phyloP scores from a whole-genome alignment of 1,140 invertebrate genomes.

The Pogonognathellus flavescens region DNA sequence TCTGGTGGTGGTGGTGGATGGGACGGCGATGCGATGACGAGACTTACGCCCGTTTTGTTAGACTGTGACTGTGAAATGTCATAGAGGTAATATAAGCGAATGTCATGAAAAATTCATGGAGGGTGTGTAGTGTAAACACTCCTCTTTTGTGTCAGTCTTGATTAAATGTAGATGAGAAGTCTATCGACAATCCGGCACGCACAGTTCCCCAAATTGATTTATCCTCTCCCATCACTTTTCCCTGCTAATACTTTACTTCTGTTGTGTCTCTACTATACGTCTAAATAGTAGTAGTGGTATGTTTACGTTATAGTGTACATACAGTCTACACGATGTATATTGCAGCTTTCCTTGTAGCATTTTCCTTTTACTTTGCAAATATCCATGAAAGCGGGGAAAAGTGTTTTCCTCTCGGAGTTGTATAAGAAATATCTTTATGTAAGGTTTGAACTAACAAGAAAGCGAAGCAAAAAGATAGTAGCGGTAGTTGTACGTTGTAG shows the following conservation, averaged over 20 bases:
- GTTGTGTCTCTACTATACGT: neutral
- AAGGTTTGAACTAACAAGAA: neutral
- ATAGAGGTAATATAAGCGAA: slow-evolving; percentile 65
- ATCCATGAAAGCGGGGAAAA: slow-evolving; percentile 35
- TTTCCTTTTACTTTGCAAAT: slow-evolving; percentile 25
- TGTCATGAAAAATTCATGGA: slow-evolving; percentile 68
- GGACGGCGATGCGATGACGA: no score
- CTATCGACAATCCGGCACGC: slow-evolving; percentile 65
- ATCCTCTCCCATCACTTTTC: slow-evolving; percentile 57
- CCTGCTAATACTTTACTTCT: slow-evolving; percentile 44
- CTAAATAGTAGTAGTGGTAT: no score
- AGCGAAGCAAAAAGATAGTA: neutral
- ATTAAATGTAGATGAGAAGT: slow-evolving; percentile 67
- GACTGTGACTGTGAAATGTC: slow-evolving; percentile 44
- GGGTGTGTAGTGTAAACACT: slow-evolving; percentile 67
- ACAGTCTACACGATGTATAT: no score
- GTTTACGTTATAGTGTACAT: no score
- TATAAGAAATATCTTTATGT: no score
- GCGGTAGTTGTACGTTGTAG: no score
- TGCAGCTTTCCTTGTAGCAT: neutral
- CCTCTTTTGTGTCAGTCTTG: slow-evolving; percentile 68
- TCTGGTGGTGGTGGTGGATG: no score
- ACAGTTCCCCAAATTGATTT: slow-evolving; percentile 66
- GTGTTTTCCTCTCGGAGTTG: slow-evolving; percentile 14
- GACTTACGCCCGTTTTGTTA: no score